phyloP scores from a whole-genome alignment of 2,113 vertebrate genomes.

The Falcunculus frontatus region DNA sequence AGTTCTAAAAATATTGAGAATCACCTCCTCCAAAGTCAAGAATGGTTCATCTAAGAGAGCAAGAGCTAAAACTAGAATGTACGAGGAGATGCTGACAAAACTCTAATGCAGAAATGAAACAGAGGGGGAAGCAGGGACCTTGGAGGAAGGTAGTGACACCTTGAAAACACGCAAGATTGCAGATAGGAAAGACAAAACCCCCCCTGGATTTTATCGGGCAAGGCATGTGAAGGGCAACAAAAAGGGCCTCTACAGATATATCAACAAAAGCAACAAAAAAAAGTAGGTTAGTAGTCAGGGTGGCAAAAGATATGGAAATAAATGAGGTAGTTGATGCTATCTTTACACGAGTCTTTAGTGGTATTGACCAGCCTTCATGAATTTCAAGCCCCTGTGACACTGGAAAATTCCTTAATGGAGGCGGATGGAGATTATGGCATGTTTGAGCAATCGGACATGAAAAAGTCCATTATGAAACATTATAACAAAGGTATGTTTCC shows the following conservation, averaged over 20 bases:
- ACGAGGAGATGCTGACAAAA: not conserved
- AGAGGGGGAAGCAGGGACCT: not conserved
- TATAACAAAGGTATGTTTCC: not conserved
- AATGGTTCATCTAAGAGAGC: not conserved
- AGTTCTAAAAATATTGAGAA: not conserved
- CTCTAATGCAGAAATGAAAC: not conserved
- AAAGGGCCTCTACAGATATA: not conserved
- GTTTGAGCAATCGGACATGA: not conserved
- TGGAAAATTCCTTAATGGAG: not conserved
- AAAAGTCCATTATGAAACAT: not conserved
- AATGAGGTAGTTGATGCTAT: not conserved
- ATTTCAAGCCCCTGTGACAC: not conserved
- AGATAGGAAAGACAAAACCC: not conserved
- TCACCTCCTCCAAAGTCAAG: not conserved
- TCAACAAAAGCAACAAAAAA: not conserved
- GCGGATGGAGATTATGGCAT: not conserved
- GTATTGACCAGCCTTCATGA: not conserved
- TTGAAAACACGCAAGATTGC: not conserved
- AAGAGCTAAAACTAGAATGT: not conserved
- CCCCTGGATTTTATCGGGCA: not conserved
- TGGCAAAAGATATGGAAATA: not conserved
- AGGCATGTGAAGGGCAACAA: not conserved
- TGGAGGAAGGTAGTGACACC: not conserved
- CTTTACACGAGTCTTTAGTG: not conserved
- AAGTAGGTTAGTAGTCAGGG: accelerated